Base-by-base conservation (phyloP, 2,888 invertebrate species). In the Cephus sareptanus region DNA sequence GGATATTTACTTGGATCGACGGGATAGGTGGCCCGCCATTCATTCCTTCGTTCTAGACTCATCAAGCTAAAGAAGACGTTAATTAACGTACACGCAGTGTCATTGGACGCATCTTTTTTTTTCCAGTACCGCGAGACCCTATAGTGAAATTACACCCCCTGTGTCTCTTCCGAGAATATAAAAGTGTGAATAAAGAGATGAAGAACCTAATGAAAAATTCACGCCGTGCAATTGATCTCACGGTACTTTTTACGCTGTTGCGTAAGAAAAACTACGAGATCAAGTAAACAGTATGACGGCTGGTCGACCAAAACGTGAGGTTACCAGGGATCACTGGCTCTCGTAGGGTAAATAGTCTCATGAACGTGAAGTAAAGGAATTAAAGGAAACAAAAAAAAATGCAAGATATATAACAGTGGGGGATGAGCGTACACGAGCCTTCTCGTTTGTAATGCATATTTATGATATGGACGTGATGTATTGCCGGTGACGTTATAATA, bases 401-500 rank as follows among this genome's bases (percentile, higher is more conserved):
- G 23, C n/a, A 15, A 33, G 34, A 35, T n/a, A 2, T 34, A 73
- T 71, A 33, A 31, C 40, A 31, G 31, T 37, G 34, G 34, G 34
- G 31, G 56, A 56, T 35, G 40, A 75, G 31, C 35, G 78, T 83
- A 84, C 85, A 85, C 85, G 85, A 85, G 85, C 79, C 82, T 83
- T 83, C 83, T 76, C 78, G 84, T 56, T 56, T 56, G 23, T 83
- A 82, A 87, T 89, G 86, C 88, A 90, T 87, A 86, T 87, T 83
- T 82, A 86, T 88, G 86, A 83, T 81, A 84, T 77, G 69, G 79
- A 37, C 79, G 79, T 87, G 89, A 90, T 88, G 85, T 88, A 90
- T 89, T 84, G 85, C 87, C 81, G 84, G 83, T 88, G 89, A 90
- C 89, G 87, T 86, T 87, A 86, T 88, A 88, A 89, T 89, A 89